Percentiles rank a stretch among this genome's conserved stretches.
Conservation (phyloP, 2,888 invertebrate genomes). For the Pseudoips prasinana region DNA sequence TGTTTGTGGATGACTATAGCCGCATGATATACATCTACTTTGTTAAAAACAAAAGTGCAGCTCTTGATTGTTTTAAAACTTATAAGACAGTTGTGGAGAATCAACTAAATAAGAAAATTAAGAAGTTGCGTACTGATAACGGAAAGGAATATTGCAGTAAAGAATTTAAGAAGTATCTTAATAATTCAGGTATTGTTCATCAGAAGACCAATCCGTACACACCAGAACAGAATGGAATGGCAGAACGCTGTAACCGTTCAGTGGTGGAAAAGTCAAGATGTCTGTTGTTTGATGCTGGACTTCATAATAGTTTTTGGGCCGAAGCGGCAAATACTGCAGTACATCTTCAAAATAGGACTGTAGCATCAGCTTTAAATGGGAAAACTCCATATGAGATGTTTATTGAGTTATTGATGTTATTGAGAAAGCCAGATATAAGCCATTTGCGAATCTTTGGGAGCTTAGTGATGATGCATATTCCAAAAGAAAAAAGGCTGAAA, state of each 20-base stretch:
- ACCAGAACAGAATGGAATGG: slow-evolving; percentile 2
- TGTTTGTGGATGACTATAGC: slow-evolving; percentile 7
- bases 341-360: slow-evolving; percentile 9
- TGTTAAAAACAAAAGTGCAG: slow-evolving; percentile 6
- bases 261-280: slow-evolving; percentile 10
- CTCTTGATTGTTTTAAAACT: slow-evolving; percentile 5
- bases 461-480: slow-evolving; percentile 19
- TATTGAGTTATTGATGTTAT: too few relatives aligned
- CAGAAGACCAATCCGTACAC: slow-evolving; percentile 3
- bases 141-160: slow-evolving; percentile 10
- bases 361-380: background rate
- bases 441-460: slow-evolving; percentile 21
- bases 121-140: slow-evolving; percentile 10
- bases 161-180: slow-evolving; percentile 15
- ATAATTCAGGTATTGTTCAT: slow-evolving; percentile 1
- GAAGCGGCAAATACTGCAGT: slow-evolving; percentile 13
- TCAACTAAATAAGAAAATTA: slow-evolving; percentile 4
- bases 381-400: slow-evolving; percentile 5
- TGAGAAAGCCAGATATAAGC: slow-evolving; percentile 19
- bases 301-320: slow-evolving; percentile 11
- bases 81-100: slow-evolving; percentile 9
- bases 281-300: slow-evolving; percentile 8
- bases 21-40: slow-evolving; percentile 17
- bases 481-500: slow-evolving; percentile 23
- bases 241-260: slow-evolving; percentile 19